These are phyloP conservation scores for Sphinx pinastri DNA, from an alignment of 2,888 invertebrate genomes.

Conservation along the genomic window DNA sequence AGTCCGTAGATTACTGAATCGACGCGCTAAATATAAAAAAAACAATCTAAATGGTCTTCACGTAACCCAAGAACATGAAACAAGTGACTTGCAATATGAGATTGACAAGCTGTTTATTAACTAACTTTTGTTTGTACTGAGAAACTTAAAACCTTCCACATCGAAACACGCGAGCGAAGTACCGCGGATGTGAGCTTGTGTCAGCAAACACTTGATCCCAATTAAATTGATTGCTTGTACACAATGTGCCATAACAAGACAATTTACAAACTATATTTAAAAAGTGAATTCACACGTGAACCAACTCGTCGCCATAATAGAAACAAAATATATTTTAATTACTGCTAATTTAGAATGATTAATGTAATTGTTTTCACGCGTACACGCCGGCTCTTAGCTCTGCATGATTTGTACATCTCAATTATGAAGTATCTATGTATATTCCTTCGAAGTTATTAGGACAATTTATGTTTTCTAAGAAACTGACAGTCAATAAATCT, in stretches of 20 bases:
- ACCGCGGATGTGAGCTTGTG: constrained; percentile 27
- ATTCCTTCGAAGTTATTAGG: too few species aligned
- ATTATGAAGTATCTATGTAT: too few species aligned
- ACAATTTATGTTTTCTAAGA: too few species aligned
- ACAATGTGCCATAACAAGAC: constrained; percentile 27
- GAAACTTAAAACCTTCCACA: neutral
- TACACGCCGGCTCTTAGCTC: neutral
- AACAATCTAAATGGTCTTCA: too few species aligned
- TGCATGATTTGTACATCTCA: too few species aligned
- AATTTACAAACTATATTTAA: constrained; percentile 19
- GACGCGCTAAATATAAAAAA: too few species aligned
- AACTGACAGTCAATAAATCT: too few species aligned
- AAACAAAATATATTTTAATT: constrained; percentile 6
- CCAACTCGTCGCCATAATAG: neutral
- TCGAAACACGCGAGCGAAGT: constrained; percentile 28
- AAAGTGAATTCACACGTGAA: constrained; percentile 15
- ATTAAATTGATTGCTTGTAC: constrained; percentile 53
- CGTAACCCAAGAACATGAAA: neutral
- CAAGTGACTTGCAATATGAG: neutral
- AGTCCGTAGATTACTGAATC: too few species aligned
- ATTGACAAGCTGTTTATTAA: neutral
- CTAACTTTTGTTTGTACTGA: neutral
- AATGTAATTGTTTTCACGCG: neutral
- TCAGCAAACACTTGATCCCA: constrained; percentile 53
- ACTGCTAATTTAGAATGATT: neutral